Evolutionary conservation across 2,888 invertebrate genomes (phyloP).

Genomic region (Drosophila differens): DNA sequence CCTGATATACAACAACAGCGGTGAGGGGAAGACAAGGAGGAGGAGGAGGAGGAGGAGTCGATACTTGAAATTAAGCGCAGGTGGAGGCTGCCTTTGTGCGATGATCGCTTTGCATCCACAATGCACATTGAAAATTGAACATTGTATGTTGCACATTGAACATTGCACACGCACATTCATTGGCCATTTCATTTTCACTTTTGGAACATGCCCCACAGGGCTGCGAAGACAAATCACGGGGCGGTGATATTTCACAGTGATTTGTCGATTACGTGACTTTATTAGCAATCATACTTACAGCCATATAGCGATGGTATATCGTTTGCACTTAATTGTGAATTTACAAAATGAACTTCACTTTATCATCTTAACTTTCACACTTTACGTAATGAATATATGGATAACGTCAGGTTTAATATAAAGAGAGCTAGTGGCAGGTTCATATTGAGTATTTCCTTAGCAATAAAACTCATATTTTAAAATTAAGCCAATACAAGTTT

Average conservation of each 20-base stretch:
- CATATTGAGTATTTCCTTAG: neutral
- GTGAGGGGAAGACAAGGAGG: neutral
- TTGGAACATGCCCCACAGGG: conserved; percentile 51
- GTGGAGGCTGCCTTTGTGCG: conserved; percentile 46
- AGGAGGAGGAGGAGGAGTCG: neutral
- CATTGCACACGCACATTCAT: conserved; percentile 41
- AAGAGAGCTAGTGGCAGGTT: neutral
- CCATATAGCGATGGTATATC: conserved; percentile 1
- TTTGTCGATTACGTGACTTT: conserved; percentile 67
- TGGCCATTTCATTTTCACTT: conserved; percentile 71
- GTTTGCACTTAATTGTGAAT: conserved; percentile 15
- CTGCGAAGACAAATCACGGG: conserved; percentile 49
- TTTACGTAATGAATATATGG: neutral
- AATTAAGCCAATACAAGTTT: neutral
- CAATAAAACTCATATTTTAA: neutral
- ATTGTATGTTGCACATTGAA: conserved; percentile 9
- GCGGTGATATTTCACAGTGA: conserved; percentile 56
- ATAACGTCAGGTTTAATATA: neutral
- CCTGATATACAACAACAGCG: conserved; percentile 69
- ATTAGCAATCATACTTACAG: conserved; percentile 28
- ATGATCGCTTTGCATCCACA: conserved; percentile 39
- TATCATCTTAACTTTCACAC: conserved; percentile 2
- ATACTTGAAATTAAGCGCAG: conserved; percentile 51
- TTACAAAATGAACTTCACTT: neutral
- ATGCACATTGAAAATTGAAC: conserved; percentile 25